A percentile compares a stretch with the other conserved stretches of the same genome.
These are phyloP conservation scores for Dolichallabes microphthalmus DNA, from an alignment of 2,113 vertebrate species.

Conservation along the genomic window DNA sequence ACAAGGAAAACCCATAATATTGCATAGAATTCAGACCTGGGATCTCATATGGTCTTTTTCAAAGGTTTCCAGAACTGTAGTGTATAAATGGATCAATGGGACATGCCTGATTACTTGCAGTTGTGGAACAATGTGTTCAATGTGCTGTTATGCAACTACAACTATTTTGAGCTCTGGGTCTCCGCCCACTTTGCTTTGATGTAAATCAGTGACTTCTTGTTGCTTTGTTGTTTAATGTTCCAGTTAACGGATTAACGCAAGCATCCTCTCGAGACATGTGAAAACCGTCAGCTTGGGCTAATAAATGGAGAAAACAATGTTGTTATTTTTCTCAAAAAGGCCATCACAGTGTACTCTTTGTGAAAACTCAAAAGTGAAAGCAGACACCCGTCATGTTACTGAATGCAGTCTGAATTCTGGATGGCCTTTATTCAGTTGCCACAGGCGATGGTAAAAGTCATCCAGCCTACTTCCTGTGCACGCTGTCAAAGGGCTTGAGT, in stretches of 20 bases:
- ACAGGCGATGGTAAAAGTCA: conserved; percentile 18
- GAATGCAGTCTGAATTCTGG: conserved; percentile 31
- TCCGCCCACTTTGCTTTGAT: not conserved
- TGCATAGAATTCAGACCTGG: not conserved
- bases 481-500: conserved; percentile 17
- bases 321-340: not conserved
- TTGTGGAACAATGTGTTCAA: not conserved
- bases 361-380: not conserved
- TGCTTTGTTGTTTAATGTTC: too few relatives aligned
- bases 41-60: too few relatives aligned
- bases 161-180: not conserved
- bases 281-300: not conserved
- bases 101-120: not conserved
- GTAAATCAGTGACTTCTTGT: not conserved
- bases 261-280: not conserved
- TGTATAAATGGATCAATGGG: not conserved
- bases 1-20: not conserved
- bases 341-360: conserved; percentile 23
- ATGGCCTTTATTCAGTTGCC: conserved; percentile 32
- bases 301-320: not conserved
- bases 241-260: not conserved
- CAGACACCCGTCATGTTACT: conserved; percentile 2
- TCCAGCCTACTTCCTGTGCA: conserved; percentile 20
- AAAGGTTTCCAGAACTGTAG: too few relatives aligned
- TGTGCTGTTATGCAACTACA: not conserved